Base-by-base conservation (phyloP, 2,113 vertebrate genomes). In the Erpornis zantholeuca region DNA sequence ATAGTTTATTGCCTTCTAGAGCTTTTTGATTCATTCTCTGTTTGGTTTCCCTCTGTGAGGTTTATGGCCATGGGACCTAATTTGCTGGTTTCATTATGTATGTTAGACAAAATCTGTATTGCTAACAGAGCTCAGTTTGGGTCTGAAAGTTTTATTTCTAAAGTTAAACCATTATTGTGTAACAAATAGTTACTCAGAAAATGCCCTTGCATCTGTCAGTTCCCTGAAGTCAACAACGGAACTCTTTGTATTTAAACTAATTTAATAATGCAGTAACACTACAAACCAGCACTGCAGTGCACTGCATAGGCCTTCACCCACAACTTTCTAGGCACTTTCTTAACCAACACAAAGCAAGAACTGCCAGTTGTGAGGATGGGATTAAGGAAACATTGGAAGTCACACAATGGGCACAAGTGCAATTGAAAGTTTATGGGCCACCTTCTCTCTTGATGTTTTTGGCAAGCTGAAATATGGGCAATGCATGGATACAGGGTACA, bases 21-120 rank as follows among this genome's bases (percentile, higher is more conserved):
- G 88, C 91, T 97, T 97, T 97, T 97, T 98, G 97, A 98, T 98
- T 98, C 98, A 98, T 97, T 96, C 93, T 98, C 96, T 97, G 94
- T 97, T 98, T 98, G 96, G 92, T 98, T 97, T 97, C 96, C 95
- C 95, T 98, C 97, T 98, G 96, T 96, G 97, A 98, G 93, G 96
- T 98, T 98, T 98, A 98, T 97, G 97, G 97, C 96, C 97, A 98
- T 95, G 97, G 97, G 97, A 98, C 97, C 95, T 98, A 98, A 98
- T 98, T 98, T 98, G 96, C 97, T 97, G 96, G 79, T 97, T 98
- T 98, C 98, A 97, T 98, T 98, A 98, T 95, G 97, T 97, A 96
- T 96, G 97, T 98, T 97, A 97, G 97, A 97, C 96, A 98, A 98
- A 98, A 98, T 97, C 97, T 97, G 96, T 97, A 97, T 84, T 97